Conservation (phyloP, 2,113 vertebrate species). For the Pygathrix nemaeus region DNA sequence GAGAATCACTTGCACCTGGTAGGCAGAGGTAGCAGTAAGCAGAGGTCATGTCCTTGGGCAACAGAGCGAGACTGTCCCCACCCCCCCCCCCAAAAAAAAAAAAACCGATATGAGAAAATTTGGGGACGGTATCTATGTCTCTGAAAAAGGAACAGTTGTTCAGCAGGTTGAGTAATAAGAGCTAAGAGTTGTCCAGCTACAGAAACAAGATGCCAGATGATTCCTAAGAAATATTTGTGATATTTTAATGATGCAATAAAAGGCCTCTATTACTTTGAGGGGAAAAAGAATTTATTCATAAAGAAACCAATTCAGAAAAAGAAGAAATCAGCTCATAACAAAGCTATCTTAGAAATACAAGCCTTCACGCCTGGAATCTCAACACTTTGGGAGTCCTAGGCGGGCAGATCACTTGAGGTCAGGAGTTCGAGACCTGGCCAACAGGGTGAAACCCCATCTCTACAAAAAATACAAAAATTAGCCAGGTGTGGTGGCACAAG, state of each 20-base stretch:
- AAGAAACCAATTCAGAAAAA: neutral
- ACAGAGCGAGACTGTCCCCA: too few relatives aligned
- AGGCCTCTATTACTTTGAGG: neutral
- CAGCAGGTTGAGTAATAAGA: neutral
- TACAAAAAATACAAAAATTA: too few relatives aligned
- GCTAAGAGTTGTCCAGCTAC: neutral
- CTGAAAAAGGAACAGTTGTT: neutral
- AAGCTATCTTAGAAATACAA: slow-evolving; percentile 1
- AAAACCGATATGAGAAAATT: neutral
- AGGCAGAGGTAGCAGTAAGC: too few relatives aligned
- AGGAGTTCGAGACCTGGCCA: too few relatives aligned
- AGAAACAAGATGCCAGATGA: neutral
- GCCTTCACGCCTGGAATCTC: neutral
- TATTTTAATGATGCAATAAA: neutral
- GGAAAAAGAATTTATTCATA: neutral
- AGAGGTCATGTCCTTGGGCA: too few relatives aligned
- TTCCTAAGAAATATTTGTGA: neutral
- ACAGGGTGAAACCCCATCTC: too few relatives aligned
- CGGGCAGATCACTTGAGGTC: too few relatives aligned
- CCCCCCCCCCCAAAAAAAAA: too few relatives aligned
- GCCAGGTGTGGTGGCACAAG: too few relatives aligned
- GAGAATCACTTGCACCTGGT: too few relatives aligned
- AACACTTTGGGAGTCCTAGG: too few relatives aligned
- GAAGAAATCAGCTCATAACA: neutral
- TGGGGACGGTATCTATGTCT: neutral